phyloP scores from a whole-genome alignment of 2,888 invertebrate genomes.

The Podabrus alpinus region DNA sequence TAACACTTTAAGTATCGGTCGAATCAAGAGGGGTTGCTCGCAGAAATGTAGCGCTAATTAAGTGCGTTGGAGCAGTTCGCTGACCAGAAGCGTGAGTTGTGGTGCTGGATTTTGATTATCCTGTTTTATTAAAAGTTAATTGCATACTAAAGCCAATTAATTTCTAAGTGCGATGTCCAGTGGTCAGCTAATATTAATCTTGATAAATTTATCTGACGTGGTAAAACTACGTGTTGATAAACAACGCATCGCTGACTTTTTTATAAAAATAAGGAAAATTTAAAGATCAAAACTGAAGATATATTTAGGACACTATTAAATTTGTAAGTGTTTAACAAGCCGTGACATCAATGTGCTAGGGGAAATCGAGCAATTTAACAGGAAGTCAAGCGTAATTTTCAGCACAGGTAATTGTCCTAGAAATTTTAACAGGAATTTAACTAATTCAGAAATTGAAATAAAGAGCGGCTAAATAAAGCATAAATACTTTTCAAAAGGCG shows the following conservation, averaged over 20 bases:
- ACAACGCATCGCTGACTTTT: background rate
- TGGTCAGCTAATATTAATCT: background rate
- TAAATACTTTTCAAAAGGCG: background rate
- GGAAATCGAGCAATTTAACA: constrained; percentile 36
- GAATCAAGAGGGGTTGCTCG: background rate
- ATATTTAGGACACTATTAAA: constrained; percentile 24
- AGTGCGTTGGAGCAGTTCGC: background rate
- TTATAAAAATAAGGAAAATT: background rate
- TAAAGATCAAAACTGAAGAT: constrained; percentile 19
- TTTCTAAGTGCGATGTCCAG: background rate
- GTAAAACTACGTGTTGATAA: background rate
- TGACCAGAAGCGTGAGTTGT: background rate
- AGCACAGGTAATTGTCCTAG: constrained; percentile 22
- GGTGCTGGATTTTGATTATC: background rate
- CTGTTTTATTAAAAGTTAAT: background rate
- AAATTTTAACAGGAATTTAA: constrained; percentile 6
- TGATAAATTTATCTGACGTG: background rate
- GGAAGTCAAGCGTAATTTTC: constrained; percentile 34
- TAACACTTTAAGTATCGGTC: background rate
- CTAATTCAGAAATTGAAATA: background rate
- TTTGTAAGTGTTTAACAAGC: constrained; percentile 26
- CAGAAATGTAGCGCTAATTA: background rate
- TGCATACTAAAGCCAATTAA: background rate
- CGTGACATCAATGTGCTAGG: constrained; percentile 22
- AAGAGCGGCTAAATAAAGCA: background rate